Evolutionary conservation across 2,113 vertebrate species (phyloP).

Genomic region (Sinocyclocheilus rhinocerous): DNA sequence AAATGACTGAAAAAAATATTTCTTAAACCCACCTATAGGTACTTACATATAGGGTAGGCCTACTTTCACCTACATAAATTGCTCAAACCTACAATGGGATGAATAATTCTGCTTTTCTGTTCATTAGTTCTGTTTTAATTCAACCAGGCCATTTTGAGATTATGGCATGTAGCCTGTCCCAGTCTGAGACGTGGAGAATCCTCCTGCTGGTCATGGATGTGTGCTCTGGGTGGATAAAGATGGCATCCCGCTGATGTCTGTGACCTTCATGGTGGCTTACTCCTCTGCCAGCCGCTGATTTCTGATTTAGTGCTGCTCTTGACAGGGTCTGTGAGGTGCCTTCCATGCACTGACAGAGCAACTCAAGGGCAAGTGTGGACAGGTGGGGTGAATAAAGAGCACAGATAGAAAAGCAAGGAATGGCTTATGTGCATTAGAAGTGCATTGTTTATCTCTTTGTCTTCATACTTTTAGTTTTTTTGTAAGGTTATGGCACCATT

Average conservation of each 20-base stretch:
- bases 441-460: background rate
- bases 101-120: slow-evolving; percentile 30
- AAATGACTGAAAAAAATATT: background rate
- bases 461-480: background rate
- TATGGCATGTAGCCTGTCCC: slow-evolving; percentile 50
- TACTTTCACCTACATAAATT: background rate
- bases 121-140: slow-evolving; percentile 17
- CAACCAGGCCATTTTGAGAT: slow-evolving; percentile 33
- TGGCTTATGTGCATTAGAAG: slow-evolving; percentile 30
- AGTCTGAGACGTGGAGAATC: slow-evolving; percentile 44
- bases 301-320: slow-evolving; percentile 99
- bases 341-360: slow-evolving; percentile 99
- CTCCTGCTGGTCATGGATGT: slow-evolving; percentile 56
- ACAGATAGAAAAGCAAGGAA: slow-evolving; percentile 31
- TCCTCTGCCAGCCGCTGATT: slow-evolving; percentile 97
- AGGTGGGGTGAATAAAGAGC: slow-evolving; percentile 29
- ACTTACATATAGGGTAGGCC: background rate
- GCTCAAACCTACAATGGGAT: background rate
- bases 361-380: slow-evolving; percentile 93
- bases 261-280: slow-evolving; percentile 99
- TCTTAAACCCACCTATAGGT: background rate
- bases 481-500: background rate
- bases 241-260: slow-evolving; percentile 95
- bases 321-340: slow-evolving; percentile 99
- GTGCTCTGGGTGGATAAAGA: slow-evolving; percentile 97